Conservation (phyloP, 2,888 invertebrate genomes). For the Dasypogon diadema region DNA sequence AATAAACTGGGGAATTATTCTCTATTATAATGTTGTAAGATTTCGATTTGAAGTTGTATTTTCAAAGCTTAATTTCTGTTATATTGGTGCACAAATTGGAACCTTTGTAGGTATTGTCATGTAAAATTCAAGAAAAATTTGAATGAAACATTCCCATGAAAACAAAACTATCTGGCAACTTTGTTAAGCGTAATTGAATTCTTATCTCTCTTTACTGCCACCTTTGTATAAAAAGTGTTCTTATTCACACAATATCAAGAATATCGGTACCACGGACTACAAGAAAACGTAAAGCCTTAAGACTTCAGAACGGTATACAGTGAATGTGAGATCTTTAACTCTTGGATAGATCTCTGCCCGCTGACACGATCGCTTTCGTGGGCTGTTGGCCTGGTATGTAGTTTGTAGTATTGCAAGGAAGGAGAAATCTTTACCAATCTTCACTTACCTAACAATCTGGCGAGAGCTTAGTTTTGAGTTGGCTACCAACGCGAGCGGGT, state of each 20-base stretch:
- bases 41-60: too few relatives aligned
- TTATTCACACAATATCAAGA: constrained; percentile 18
- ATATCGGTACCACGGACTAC: not conserved
- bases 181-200: constrained; percentile 15
- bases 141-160: not conserved
- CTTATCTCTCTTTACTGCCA: constrained; percentile 17
- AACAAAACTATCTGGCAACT: constrained; percentile 1
- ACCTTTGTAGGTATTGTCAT: too few relatives aligned
- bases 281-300: not conserved
- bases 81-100: too few relatives aligned
- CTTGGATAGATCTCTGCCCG: not conserved
- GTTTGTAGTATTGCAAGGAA: not conserved
- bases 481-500: constrained; percentile 71
- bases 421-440: constrained; percentile 28
- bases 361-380: constrained; percentile 12
- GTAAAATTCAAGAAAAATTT: too few relatives aligned
- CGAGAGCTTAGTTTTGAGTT: constrained; percentile 68
- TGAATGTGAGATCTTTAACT: constrained; percentile 8
- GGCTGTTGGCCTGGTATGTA: not conserved
- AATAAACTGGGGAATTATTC: too few relatives aligned
- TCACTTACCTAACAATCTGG: constrained; percentile 4
- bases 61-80: too few relatives aligned
- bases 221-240: constrained; percentile 1
- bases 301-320: constrained; percentile 1
- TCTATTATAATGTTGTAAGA: too few relatives aligned